phyloP scores from a whole-genome alignment of 2,888 invertebrate genomes.

The Diarsia brunnea region DNA sequence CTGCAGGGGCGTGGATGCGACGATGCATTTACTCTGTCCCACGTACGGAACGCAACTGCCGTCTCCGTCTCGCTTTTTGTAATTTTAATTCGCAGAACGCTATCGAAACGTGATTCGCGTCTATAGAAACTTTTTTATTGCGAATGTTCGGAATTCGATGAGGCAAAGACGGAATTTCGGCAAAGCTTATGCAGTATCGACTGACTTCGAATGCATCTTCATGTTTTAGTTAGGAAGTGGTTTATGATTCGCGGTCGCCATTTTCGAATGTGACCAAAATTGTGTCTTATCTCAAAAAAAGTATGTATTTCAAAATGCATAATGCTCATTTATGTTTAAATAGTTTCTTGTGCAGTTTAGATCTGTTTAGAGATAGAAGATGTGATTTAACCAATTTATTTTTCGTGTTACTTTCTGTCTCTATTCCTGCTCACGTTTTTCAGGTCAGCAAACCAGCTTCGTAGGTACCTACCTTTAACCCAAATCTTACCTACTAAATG shows the following conservation, averaged over 20 bases:
- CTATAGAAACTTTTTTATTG: constrained; percentile 87
- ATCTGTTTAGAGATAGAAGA: not conserved
- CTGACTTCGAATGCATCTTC: constrained; percentile 73
- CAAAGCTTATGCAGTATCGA: constrained; percentile 78
- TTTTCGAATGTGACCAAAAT: constrained; percentile 29
- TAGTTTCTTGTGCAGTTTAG: not conserved
- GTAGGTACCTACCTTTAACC: too few species aligned
- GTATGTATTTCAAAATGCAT: not conserved
- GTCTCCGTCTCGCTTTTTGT: constrained; percentile 88
- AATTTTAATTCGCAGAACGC: constrained; percentile 90
- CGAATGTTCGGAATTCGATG: constrained; percentile 85
- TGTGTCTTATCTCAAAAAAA: constrained; percentile 6
- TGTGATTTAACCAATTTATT: not conserved
- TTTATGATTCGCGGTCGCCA: constrained; percentile 40
- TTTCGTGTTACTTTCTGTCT: too few species aligned
- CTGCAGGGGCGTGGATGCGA: constrained; percentile 90
- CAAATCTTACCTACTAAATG: not conserved
- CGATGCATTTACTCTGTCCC: constrained; percentile 91
- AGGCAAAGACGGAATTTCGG: constrained; percentile 83
- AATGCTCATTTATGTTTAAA: not conserved
- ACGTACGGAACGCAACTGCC: constrained; percentile 75
- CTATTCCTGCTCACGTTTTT: not conserved
- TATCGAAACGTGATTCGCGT: constrained; percentile 89
- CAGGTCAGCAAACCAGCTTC: not conserved
- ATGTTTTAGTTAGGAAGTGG: constrained; percentile 50